Conservation (phyloP, 2,888 invertebrate genomes). For the Cenopis cana region DNA sequence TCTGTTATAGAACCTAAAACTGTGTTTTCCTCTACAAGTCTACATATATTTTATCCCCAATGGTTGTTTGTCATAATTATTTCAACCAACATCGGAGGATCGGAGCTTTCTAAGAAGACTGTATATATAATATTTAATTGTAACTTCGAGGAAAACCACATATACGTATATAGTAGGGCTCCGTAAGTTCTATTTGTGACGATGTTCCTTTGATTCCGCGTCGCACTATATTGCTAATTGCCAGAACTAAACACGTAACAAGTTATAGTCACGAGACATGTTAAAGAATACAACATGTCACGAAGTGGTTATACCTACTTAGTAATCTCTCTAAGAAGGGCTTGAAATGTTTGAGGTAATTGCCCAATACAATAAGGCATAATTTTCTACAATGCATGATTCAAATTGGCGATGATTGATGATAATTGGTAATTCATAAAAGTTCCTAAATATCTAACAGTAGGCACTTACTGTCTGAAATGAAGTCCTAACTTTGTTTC, state of each 20-base stretch:
- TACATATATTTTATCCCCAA: too few relatives aligned
- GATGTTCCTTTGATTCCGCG: constrained; percentile 16
- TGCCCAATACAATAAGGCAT: too few relatives aligned
- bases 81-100: background rate
- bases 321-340: too few relatives aligned
- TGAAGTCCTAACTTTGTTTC: too few relatives aligned
- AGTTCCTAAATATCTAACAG: too few relatives aligned
- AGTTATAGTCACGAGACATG: background rate
- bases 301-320: too few relatives aligned
- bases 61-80: background rate
- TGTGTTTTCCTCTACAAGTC: too few relatives aligned
- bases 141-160: background rate
- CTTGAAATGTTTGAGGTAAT: too few relatives aligned
- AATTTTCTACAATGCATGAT: too few relatives aligned
- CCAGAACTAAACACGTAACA: background rate
- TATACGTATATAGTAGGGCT: background rate
- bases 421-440: too few relatives aligned
- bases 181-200: constrained; percentile 29
- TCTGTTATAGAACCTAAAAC: background rate
- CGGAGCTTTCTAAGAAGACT: background rate
- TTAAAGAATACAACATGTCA: background rate
- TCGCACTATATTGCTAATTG: constrained; percentile 21
- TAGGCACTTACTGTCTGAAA: too few relatives aligned
- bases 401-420: too few relatives aligned
- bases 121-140: background rate